These are phyloP conservation scores for Chrysopa pallens DNA, from an alignment of 1,140 invertebrate genomes.

Conservation along the genomic window DNA sequence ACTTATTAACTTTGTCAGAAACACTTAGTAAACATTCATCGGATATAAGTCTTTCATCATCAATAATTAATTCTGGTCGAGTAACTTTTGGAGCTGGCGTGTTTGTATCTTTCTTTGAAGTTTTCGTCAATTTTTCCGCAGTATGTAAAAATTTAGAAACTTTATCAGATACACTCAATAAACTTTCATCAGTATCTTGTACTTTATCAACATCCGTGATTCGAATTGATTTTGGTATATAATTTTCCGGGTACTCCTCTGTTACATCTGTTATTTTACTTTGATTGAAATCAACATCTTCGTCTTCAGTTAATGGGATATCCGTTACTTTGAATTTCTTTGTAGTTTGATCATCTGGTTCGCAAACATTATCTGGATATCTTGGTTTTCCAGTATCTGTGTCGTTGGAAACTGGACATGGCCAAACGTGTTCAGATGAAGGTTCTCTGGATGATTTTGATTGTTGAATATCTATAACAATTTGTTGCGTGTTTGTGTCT, in stretches of 20 bases:
- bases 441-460: conserved; percentile 52
- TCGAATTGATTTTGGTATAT: conserved; percentile 12
- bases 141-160: conserved; percentile 23
- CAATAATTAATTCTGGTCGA: conserved; percentile 19
- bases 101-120: conserved; percentile 1
- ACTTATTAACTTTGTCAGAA: conserved; percentile 43
- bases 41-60: conserved; percentile 27
- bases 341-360: conserved; percentile 41
- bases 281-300: conserved; percentile 18
- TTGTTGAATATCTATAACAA: conserved; percentile 42
- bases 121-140: conserved; percentile 21
- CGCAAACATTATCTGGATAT: conserved; percentile 47
- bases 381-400: conserved; percentile 38
- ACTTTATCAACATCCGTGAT: conserved; percentile 16
- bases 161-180: conserved; percentile 28
- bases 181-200: conserved; percentile 20
- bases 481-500: conserved; percentile 17
- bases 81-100: conserved; percentile 14
- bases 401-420: conserved; percentile 33
- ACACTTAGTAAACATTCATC: conserved; percentile 44
- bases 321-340: conserved; percentile 27
- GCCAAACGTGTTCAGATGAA: conserved; percentile 43
- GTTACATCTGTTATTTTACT: conserved; percentile 31
- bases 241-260: conserved; percentile 21
- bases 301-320: conserved; percentile 14